A percentile compares a stretch with the other conserved stretches of the same genome.
Conservation (phyloP, 1,140 invertebrate genomes). For the Marisa cornuarietis region DNA sequence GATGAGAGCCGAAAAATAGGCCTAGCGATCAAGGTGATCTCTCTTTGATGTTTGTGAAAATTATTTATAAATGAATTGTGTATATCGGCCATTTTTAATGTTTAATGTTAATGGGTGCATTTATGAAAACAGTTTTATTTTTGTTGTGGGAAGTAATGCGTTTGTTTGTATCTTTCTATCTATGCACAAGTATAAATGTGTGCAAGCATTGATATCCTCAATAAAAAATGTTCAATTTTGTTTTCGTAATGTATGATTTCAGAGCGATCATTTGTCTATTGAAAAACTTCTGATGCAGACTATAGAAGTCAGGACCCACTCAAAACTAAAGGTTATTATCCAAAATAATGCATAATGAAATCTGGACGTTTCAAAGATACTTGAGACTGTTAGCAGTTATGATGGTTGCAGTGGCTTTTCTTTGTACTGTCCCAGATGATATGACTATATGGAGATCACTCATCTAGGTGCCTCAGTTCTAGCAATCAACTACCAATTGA, state of each 20-base stretch:
- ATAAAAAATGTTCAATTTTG: not conserved
- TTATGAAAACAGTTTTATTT: not conserved
- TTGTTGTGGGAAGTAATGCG: not conserved
- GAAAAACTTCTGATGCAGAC: conserved; percentile 96
- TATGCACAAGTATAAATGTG: not conserved
- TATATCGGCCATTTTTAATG: not conserved
- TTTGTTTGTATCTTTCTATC: not conserved
- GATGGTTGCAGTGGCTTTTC: no score
- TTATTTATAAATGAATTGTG: no score
- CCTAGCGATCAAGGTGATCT: conserved; percentile 63
- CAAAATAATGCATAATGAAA: no score
- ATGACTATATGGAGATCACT: no score
- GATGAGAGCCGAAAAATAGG: conserved; percentile 69
- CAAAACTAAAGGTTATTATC: conserved; percentile 56
- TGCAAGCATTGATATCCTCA: not conserved
- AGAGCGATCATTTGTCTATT: conserved; percentile 89
- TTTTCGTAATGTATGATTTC: conserved; percentile 6
- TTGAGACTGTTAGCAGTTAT: no score
- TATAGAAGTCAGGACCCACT: conserved; percentile 86
- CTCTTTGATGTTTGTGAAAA: not conserved
- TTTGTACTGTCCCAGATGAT: no score
- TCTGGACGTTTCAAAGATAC: no score
- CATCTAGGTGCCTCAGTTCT: no score
- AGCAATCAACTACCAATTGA: no score
- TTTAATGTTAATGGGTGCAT: no score